Evolutionary conservation across 2,888 invertebrate species (phyloP), one percentile per base, ranked within the genome.

Genomic region (Macaria liturata): DNA sequence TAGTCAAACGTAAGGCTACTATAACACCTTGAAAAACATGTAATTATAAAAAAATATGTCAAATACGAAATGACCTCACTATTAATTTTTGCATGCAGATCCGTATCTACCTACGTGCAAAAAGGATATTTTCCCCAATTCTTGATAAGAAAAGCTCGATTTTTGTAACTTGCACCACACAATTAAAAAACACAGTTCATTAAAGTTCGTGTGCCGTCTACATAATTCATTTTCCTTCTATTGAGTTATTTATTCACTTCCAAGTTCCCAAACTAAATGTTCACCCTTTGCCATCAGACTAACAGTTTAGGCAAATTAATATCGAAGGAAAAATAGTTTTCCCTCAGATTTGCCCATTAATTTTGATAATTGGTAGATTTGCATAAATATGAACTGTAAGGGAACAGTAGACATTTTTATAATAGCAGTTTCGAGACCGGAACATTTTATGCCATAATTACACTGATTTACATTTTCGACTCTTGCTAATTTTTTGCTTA

Each of bases 211-310:
- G 88, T 78, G 67, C 64, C 64, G 57, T 57, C 57, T 52, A 66
- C 77, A 86, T 87, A 80, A 86, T 76, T 88, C 80, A 76, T 65
- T 61, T 46, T 56, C 49, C 66, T 69, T 64, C 77, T 76, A 86
- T 85, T 83, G 83, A 84, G 84, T 86, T 85, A 86, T 87, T 87
- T 86, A 86, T 85, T 84, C 74, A 72, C 78, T 81, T 80, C 81
- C 82, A 79, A 86, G 76, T 86, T 82, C 69, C 72, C 70, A 72
- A 64, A 64, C 75, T 75, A 64, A 69, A 76, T 73, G 78, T 80
- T 82, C 75, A 79, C 75, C 70, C 54, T 64, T 68, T 64, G 62
- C 54, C 46, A 44, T 54, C 49, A 30, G 9, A 49, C 32, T 31
- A 9, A 51, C 20, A 57, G 54, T 54, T 58, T 46, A 46, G 32